Conservation (phyloP, 2,797 vertebrate genomes). For the Amblyraja radiata region DNA sequence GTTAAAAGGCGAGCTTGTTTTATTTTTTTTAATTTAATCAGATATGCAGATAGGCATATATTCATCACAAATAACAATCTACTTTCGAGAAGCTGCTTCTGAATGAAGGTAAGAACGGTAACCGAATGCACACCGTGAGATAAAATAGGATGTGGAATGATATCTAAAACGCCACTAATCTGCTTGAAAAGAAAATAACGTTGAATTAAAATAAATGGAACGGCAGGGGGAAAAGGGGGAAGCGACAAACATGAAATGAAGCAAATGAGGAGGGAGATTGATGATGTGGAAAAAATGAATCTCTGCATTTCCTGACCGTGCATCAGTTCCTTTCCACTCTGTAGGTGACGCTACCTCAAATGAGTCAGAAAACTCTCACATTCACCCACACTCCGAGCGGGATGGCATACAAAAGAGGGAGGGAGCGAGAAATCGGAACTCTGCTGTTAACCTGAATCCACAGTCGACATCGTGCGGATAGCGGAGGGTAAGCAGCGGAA, state of each 20-base stretch:
- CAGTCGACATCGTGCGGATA: not conserved
- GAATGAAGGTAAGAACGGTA: not conserved
- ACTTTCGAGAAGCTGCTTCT: not conserved
- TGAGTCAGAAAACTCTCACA: constrained; percentile 37
- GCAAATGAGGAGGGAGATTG: constrained; percentile 30
- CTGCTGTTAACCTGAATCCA: constrained; percentile 28
- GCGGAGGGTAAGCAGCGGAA: not conserved
- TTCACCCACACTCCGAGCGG: constrained; percentile 29
- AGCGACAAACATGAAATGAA: constrained; percentile 24
- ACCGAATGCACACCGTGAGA: not conserved
- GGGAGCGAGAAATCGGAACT: constrained; percentile 29
- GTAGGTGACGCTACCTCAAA: constrained; percentile 35
- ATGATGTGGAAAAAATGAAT: constrained; percentile 35
- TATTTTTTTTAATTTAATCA: not conserved
- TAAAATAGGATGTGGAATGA: not conserved
- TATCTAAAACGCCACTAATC: not conserved
- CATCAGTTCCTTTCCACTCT: constrained; percentile 37
- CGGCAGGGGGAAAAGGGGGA: not conserved
- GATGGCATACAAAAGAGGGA: constrained; percentile 27
- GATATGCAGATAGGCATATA: not conserved
- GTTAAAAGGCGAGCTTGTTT: not conserved
- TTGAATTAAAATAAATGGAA: not conserved
- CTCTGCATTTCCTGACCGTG: constrained; percentile 34
- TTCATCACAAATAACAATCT: not conserved
- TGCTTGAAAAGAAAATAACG: not conserved